A percentile compares a stretch with the other conserved stretches of the same genome.
phyloP scores from a whole-genome alignment of 2,888 invertebrate genomes.

The Drosophila trichaetosa region DNA sequence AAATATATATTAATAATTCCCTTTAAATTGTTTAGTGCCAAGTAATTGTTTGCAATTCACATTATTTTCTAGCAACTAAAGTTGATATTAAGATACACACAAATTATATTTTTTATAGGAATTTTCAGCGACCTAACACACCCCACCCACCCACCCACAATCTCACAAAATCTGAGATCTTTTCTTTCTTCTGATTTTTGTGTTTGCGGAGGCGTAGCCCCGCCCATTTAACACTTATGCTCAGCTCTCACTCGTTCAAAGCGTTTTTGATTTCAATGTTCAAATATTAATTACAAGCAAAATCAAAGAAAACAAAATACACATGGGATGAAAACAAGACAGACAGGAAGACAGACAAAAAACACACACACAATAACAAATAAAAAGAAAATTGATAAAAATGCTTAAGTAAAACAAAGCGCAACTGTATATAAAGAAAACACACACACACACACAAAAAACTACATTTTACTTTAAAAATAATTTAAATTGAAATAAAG shows the following conservation, averaged over 20 bases:
- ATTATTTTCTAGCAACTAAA: constrained; percentile 55
- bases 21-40: constrained; percentile 64
- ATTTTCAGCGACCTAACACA: constrained; percentile 49
- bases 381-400: constrained; percentile 5
- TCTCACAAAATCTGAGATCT: constrained; percentile 18
- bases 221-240: constrained; percentile 22
- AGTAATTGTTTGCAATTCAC: constrained; percentile 58
- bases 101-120: constrained; percentile 73
- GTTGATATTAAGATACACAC: constrained; percentile 22
- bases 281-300: constrained; percentile 38
- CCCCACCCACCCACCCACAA: constrained; percentile 26
- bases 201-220: constrained; percentile 28
- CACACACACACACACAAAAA: constrained; percentile 1
- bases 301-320: constrained; percentile 30
- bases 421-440: constrained; percentile 44
- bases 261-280: constrained; percentile 33
- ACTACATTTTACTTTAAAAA: constrained; percentile 62
- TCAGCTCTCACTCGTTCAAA: constrained; percentile 21
- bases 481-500: constrained; percentile 44
- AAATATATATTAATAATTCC: constrained; percentile 18
- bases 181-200: constrained; percentile 7
- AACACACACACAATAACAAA: constrained; percentile 1
- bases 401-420: constrained; percentile 30
- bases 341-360: constrained; percentile 6
- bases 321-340: constrained; percentile 23